These are phyloP conservation scores for Phymatocera aterrima DNA, from an alignment of 2,888 invertebrate species.

Conservation along the genomic window DNA sequence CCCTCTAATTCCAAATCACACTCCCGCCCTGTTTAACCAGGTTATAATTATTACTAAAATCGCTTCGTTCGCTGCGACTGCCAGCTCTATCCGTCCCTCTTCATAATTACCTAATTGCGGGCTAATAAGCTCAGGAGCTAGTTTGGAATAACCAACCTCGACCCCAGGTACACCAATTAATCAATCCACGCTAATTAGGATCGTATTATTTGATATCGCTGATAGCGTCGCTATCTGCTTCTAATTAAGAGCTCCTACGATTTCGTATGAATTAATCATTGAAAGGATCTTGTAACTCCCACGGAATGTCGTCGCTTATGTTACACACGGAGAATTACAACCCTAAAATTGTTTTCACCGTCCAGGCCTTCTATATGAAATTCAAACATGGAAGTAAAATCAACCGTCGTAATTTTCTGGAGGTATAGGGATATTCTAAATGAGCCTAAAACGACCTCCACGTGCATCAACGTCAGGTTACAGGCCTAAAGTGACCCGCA, in stretches of 20 bases:
- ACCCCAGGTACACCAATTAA: conserved; percentile 8
- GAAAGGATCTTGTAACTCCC: neutral
- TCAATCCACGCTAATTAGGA: neutral
- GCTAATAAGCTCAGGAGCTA: neutral
- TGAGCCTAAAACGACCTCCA: neutral
- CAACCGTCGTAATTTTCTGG: no score
- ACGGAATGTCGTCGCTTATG: neutral
- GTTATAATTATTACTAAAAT: neutral
- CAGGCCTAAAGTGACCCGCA: neutral
- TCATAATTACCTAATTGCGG: conserved; percentile 11
- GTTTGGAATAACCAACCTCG: conserved; percentile 15
- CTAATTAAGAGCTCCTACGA: neutral
- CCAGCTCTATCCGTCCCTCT: neutral
- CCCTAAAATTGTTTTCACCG: no score
- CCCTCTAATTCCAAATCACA: neutral
- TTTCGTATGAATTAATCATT: neutral
- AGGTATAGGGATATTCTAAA: no score
- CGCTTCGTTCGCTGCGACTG: neutral
- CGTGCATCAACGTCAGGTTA: neutral
- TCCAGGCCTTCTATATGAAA: no score
- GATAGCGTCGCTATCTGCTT: neutral
- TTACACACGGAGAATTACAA: neutral
- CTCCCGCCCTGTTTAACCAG: neutral
- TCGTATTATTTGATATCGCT: neutral
- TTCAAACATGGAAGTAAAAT: no score